Evolutionary conservation across 1,140 invertebrate species (phyloP), one percentile per base, ranked within the genome.

Genomic region (Apis dorsata): DNA sequence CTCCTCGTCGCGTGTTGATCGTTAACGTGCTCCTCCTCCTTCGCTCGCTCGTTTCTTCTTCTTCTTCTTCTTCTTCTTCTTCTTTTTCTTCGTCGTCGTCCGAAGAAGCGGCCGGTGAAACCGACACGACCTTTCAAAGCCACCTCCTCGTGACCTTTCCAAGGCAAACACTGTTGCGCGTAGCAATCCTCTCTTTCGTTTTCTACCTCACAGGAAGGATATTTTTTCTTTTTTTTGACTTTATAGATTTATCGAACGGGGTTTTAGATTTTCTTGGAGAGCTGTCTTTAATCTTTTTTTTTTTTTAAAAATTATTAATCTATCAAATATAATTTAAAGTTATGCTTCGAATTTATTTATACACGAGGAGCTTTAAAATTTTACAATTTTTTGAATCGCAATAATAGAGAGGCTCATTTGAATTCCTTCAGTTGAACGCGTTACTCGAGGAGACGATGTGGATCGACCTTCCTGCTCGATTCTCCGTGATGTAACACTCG

Each of bases 111-210:
- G 51, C 28, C 85, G 85, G 70, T 81, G 82, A 87, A 88, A 87
- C 49, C 68, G 57, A 21, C 73, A 60, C 76, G 69, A 84, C 78
- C 85, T 87, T 80, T 84, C 84, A n/a, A 24, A 69, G 69, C 74
- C 72, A 57, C 69, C 81, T 81, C 62, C 62, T 75, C 49, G 81
- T 78, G 85, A 87, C 86, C 86, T 87, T 84, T 87, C 65, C 85
- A 79, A 87, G 85, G 73, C 63, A 53, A 53, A 59, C 71, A 15
- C 70, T 51, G 24, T 57, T 21, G 44, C 55, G 44, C 24, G 19
- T 69, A 28, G 24, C 13, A 24, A 44, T 51, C 70, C 84, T 85
- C 79, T 65, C 63, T 34, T 24, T 51, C 60, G 73, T 15, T 59
- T 19, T 59, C 7, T 59, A 7, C 19, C 57, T 65, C 57, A 24